Conservation (phyloP, 2,113 vertebrate genomes). For the Lagopus muta region DNA sequence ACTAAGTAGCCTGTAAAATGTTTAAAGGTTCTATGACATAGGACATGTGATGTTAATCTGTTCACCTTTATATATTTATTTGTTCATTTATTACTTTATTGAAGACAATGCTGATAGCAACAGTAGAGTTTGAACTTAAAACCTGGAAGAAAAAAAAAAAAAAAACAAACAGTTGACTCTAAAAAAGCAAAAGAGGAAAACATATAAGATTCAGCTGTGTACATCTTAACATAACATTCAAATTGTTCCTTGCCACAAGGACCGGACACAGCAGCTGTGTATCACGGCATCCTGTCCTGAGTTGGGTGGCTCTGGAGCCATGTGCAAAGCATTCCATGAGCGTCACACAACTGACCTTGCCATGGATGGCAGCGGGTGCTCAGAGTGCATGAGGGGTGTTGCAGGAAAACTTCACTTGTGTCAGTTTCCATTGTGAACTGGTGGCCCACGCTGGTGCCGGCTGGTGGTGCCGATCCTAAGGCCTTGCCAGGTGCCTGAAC, state of each 20-base stretch:
- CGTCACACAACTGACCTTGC: background rate
- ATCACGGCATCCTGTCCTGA: background rate
- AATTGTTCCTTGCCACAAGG: background rate
- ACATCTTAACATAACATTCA: background rate
- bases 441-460: background rate
- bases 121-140: constrained; percentile 1
- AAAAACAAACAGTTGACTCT: background rate
- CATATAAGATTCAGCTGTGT: background rate
- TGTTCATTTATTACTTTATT: constrained; percentile 1
- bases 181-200: background rate
- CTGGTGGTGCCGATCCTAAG: background rate
- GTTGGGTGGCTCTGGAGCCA: background rate
- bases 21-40: background rate
- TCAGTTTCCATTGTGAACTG: background rate
- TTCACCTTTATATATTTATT: background rate
- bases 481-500: background rate
- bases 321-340: background rate
- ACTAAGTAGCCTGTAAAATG: background rate
- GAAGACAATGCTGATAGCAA: background rate
- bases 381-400: background rate
- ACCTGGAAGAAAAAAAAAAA: background rate
- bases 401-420: rapidly evolving
- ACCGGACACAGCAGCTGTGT: background rate
- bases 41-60: background rate
- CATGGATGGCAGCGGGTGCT: background rate